Conservation (phyloP, 2,888 invertebrate species). For the Drosophila percnosoma region DNA sequence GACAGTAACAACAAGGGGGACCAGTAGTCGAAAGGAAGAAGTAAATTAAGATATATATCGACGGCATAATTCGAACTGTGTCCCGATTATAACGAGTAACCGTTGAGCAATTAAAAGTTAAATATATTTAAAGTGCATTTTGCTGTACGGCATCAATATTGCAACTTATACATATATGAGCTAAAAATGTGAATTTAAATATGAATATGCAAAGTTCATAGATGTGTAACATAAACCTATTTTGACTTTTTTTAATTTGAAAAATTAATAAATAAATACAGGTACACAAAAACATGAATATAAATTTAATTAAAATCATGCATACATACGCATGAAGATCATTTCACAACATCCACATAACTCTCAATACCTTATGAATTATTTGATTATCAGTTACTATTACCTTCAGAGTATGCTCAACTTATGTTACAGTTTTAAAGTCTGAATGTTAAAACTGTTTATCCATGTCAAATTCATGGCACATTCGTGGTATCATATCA, state of each 20-base stretch:
- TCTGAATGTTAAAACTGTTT: conserved; percentile 16
- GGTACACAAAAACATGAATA: background rate
- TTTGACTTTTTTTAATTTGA: background rate
- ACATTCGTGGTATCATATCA: conserved; percentile 34
- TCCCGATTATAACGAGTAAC: background rate
- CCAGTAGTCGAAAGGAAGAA: conserved; percentile 17
- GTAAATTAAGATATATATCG: conserved; percentile 41
- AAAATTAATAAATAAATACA: background rate
- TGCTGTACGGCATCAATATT: background rate
- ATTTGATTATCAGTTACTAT: conserved; percentile 8
- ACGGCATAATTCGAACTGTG: conserved; percentile 30
- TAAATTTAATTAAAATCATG: no score
- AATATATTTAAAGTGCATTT: background rate
- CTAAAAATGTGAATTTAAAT: background rate
- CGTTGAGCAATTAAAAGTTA: conserved; percentile 1
- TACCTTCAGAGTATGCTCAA: background rate
- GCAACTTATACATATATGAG: no score
- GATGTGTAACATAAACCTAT: background rate
- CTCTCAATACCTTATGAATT: background rate
- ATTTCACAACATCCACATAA: background rate
- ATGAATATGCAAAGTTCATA: background rate
- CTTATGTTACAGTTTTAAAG: background rate
- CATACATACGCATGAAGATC: background rate
- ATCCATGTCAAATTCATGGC: conserved; percentile 38
- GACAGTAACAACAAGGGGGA: background rate